phyloP scores from a whole-genome alignment of 2,797 vertebrate genomes.

The Halcyon leucocephala region DNA sequence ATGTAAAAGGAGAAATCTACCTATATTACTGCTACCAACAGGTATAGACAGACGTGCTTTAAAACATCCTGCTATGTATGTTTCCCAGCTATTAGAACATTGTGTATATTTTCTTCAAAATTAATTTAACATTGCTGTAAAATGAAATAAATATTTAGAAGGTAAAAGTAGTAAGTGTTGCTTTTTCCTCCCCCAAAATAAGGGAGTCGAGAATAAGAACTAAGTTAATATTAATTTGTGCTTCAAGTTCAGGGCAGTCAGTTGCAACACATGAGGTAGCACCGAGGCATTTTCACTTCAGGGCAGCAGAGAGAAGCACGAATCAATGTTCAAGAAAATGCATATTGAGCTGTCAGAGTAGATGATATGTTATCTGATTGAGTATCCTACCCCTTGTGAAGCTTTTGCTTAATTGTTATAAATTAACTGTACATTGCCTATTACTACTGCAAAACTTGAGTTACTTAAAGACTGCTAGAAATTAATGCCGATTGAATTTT shows the following conservation, averaged over 20 bases:
- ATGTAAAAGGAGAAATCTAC: neutral
- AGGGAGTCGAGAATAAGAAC: neutral
- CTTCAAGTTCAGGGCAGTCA: neutral
- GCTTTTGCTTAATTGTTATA: neutral
- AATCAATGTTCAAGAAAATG: neutral
- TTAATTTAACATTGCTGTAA: constrained; percentile 17
- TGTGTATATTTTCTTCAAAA: neutral
- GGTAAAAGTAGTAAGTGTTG: neutral
- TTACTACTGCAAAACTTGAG: neutral
- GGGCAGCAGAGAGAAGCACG: neutral
- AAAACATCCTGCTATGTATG: neutral
- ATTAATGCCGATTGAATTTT: neutral
- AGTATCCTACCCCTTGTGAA: neutral
- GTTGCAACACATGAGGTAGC: neutral
- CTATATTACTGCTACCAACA: neutral
- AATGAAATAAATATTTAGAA: constrained; percentile 17
- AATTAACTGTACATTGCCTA: neutral
- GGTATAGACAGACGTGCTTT: neutral
- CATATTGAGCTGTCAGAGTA: neutral
- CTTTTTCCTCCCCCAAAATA: neutral
- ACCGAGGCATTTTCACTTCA: neutral
- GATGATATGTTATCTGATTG: rapidly evolving
- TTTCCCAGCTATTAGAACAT: neutral
- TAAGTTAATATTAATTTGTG: neutral
- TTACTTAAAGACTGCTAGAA: neutral